Evolutionary conservation across 2,888 invertebrate genomes (phyloP).

Genomic region (Julus scandinavius): DNA sequence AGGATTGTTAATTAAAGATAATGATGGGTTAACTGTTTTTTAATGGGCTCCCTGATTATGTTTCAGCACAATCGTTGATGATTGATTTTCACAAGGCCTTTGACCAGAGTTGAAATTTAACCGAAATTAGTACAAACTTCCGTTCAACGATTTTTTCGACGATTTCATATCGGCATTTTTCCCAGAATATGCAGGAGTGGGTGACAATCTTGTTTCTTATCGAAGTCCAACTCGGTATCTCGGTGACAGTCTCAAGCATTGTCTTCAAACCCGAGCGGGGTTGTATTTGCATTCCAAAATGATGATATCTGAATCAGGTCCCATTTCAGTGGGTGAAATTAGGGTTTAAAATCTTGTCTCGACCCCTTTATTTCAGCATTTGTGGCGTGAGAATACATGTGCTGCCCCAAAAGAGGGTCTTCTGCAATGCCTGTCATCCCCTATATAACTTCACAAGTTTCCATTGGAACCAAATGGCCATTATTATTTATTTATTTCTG

Average conservation of each 20-base stretch:
- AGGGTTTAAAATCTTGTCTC: no score
- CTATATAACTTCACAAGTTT: not conserved
- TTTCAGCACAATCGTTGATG: not conserved
- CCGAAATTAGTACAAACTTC: not conserved
- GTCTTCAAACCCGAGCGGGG: no score
- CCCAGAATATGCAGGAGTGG: not conserved
- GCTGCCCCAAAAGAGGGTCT: not conserved
- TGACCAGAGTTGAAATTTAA: not conserved
- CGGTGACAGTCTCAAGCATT: no score
- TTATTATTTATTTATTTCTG: slow-evolving; percentile 39
- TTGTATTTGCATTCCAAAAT: no score
- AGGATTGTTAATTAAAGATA: no score
- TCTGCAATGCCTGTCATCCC: not conserved
- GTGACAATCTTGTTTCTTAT: not conserved
- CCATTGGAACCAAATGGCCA: slow-evolving; percentile 35
- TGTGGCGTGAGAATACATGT: not conserved
- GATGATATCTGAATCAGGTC: no score
- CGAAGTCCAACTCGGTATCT: no score
- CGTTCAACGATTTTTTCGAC: not conserved
- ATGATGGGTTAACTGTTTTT: no score
- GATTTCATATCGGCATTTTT: slow-evolving; percentile 6
- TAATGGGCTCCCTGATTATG: not conserved
- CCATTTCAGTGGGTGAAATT: no score
- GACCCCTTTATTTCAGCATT: not conserved
- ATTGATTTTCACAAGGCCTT: not conserved